phyloP scores from a whole-genome alignment of 2,113 vertebrate genomes.

The Meles meles region DNA sequence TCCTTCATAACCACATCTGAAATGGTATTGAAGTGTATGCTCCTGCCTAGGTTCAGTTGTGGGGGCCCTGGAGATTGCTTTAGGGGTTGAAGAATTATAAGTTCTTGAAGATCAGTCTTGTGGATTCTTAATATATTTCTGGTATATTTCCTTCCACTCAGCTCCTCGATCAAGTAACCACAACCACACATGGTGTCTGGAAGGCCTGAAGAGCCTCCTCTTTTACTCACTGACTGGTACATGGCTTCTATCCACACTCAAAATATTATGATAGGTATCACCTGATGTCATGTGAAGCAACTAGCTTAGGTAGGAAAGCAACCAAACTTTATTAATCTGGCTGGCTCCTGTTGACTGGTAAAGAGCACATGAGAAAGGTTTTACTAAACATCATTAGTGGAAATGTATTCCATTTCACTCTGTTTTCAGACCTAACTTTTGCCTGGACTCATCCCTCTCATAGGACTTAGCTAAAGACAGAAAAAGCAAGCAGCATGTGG shows the following conservation, averaged over 20 bases:
- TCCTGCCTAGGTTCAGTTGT: not conserved
- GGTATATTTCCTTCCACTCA: not conserved
- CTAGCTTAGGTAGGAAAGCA: not conserved
- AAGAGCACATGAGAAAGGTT: not conserved
- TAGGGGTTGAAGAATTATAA: not conserved
- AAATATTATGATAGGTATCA: not conserved
- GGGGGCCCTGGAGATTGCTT: not conserved
- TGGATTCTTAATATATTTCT: not conserved
- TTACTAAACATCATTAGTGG: not conserved
- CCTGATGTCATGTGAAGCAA: not conserved
- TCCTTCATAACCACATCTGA: not conserved
- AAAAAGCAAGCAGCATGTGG: not conserved
- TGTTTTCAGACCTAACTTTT: not conserved
- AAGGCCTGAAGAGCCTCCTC: not conserved
- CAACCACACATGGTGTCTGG: not conserved
- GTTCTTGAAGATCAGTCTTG: not conserved
- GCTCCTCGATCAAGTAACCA: not conserved
- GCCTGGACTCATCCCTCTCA: not conserved
- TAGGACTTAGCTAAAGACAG: not conserved
- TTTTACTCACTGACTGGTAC: not conserved
- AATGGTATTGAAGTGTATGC: not conserved
- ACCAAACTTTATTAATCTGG: not conserved
- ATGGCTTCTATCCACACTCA: not conserved
- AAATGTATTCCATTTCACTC: not conserved
- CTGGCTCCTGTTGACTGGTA: not conserved